A percentile compares a stretch with the other conserved stretches of the same genome.
Evolutionary conservation across 2,113 vertebrate species (phyloP).

Genomic region (Sebastes schlegelii): DNA sequence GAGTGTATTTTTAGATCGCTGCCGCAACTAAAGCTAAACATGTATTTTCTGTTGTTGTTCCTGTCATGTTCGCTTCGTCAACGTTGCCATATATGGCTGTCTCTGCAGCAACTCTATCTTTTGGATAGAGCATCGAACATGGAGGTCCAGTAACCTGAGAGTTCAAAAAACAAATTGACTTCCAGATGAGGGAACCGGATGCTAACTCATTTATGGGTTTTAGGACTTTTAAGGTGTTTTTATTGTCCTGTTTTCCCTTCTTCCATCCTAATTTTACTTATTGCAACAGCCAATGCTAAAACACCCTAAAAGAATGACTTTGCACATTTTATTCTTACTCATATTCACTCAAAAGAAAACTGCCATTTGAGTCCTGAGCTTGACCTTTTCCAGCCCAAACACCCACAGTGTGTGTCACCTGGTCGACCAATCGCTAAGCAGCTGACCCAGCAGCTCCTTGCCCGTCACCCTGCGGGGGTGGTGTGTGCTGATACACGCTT

Average conservation of each 20-base stretch:
- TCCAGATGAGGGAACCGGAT: no score
- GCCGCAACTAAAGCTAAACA: not conserved
- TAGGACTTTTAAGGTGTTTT: no score
- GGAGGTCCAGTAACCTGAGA: no score
- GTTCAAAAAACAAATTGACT: no score
- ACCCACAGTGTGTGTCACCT: not conserved
- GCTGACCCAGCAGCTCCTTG: not conserved
- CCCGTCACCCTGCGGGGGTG: not conserved
- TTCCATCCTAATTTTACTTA: not conserved
- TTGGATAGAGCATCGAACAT: no score
- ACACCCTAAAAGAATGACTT: not conserved
- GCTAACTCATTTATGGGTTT: no score
- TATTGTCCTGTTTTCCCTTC: not conserved
- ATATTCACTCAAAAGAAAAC: not conserved
- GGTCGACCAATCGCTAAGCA: not conserved
- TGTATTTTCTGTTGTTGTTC: slow-evolving; percentile 26
- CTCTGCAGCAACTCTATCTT: not conserved
- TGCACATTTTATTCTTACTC: not conserved
- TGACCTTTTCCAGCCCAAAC: slow-evolving; percentile 1
- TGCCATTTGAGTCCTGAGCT: not conserved
- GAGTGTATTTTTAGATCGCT: slow-evolving; percentile 14
- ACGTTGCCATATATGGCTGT: slow-evolving; percentile 37
- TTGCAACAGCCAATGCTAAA: not conserved
- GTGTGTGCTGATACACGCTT: slow-evolving; percentile 10
- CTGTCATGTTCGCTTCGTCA: not conserved